These are phyloP conservation scores for Calliphora vomitoria DNA, from an alignment of 2,888 invertebrate species.

Conservation along the genomic window DNA sequence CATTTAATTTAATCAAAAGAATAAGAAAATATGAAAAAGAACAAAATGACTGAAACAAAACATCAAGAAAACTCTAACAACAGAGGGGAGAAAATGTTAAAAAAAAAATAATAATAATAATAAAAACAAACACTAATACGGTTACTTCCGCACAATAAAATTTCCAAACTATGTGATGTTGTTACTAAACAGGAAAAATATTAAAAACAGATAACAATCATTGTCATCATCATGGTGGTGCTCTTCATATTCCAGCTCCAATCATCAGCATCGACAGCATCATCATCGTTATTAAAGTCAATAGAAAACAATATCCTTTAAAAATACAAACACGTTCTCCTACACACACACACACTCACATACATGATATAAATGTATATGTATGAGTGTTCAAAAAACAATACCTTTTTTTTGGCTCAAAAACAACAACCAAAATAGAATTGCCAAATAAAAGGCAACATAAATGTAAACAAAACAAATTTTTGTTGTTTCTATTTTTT, in stretches of 20 bases:
- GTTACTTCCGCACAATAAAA: slow-evolving; percentile 64
- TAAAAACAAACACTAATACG: slow-evolving; percentile 55
- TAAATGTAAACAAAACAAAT: slow-evolving; percentile 32
- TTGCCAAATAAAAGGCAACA: slow-evolving; percentile 36
- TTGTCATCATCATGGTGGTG: slow-evolving; percentile 22
- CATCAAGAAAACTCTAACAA: slow-evolving; percentile 11
- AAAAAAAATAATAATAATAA: slow-evolving; percentile 22
- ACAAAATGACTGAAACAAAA: slow-evolving; percentile 31
- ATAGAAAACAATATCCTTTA: slow-evolving; percentile 48
- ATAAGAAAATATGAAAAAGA: slow-evolving; percentile 10
- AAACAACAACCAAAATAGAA: slow-evolving; percentile 13
- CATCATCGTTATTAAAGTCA: slow-evolving; percentile 23
- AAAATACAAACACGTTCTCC: slow-evolving; percentile 7
- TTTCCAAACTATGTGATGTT: slow-evolving; percentile 36
- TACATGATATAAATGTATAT: too few species aligned
- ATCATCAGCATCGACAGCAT: not conserved
- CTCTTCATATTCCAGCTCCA: not conserved
- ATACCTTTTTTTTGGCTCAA: not conserved
- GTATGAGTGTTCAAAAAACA: not conserved
- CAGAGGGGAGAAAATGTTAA: slow-evolving; percentile 1
- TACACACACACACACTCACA: not conserved
- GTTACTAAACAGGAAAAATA: slow-evolving; percentile 21
- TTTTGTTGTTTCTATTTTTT: slow-evolving; percentile 20
- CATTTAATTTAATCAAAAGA: slow-evolving; percentile 61
- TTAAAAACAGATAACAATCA: slow-evolving; percentile 59